Conservation (phyloP, 2,888 invertebrate genomes). For the Tenthredo amoena region DNA sequence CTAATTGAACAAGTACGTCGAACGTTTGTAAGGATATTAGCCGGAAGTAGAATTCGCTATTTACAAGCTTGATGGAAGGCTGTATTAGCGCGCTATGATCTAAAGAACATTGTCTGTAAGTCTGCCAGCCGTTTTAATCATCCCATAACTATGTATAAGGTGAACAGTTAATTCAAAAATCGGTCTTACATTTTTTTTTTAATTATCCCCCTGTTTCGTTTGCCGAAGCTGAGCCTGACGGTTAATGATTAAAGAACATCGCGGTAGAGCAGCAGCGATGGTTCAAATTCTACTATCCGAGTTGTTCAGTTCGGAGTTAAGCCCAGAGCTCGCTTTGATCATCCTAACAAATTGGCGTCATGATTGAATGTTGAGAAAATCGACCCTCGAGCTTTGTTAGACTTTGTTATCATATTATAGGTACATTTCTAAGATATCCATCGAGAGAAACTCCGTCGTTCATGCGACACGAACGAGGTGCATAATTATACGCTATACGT, state of each 20-base stretch:
- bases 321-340: constrained; percentile 11
- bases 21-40: not conserved
- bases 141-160: not conserved
- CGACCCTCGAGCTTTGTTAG: not conserved
- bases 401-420: not conserved
- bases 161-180: not conserved
- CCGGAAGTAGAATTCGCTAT: too few relatives aligned
- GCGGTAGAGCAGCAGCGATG: too few relatives aligned
- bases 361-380: not conserved
- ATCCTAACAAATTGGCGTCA: not conserved
- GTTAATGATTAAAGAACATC: constrained; percentile 13
- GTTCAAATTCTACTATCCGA: not conserved
- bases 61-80: not conserved
- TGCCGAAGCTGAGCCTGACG: not conserved
- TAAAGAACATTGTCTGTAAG: not conserved
- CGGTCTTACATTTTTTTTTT: not conserved
- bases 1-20: not conserved
- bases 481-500: too few relatives aligned
- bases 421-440: not conserved
- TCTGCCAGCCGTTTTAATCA: not conserved
- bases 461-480: not conserved
- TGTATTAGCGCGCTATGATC: not conserved
- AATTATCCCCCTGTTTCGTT: not conserved
- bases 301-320: not conserved
- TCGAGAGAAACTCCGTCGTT: not conserved